Conservation (phyloP, 2,888 invertebrate genomes). For the Tyria jacobaeae region DNA sequence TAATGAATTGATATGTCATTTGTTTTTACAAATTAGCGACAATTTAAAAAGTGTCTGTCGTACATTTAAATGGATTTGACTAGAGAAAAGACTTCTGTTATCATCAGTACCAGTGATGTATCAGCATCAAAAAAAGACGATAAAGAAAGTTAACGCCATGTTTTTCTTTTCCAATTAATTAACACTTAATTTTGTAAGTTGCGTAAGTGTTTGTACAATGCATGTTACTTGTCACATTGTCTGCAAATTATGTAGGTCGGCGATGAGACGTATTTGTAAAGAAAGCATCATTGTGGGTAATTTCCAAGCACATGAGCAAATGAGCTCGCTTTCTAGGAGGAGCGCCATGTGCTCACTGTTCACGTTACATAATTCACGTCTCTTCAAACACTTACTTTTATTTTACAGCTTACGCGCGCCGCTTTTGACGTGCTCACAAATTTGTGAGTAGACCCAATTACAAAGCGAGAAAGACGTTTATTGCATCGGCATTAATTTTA, state of each 20-base stretch:
- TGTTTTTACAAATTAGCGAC: too few relatives aligned
- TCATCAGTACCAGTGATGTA: too few relatives aligned
- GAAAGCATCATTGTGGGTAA: constrained; percentile 54
- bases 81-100: too few relatives aligned
- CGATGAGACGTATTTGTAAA: constrained; percentile 50
- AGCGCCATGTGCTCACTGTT: constrained; percentile 31
- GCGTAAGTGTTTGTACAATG: not conserved
- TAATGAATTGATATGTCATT: too few relatives aligned
- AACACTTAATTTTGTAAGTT: not conserved
- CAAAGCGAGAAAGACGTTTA: constrained; percentile 58
- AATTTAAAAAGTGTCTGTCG: too few relatives aligned
- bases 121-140: not conserved
- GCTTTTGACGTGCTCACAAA: constrained; percentile 60
- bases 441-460: constrained; percentile 52
- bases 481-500: constrained; percentile 38
- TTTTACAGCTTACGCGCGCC: constrained; percentile 58
- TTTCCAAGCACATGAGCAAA: constrained; percentile 52
- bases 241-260: constrained; percentile 30
- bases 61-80: too few relatives aligned
- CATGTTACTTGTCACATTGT: not conserved
- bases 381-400: constrained; percentile 63
- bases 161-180: not conserved
- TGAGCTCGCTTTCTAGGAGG: constrained; percentile 47
- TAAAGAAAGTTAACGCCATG: not conserved
- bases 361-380: constrained; percentile 30